A percentile compares a stretch with the other conserved stretches of the same genome.
Evolutionary conservation across 2,797 vertebrate species (phyloP).

Genomic region (Enteromius mattozi): DNA sequence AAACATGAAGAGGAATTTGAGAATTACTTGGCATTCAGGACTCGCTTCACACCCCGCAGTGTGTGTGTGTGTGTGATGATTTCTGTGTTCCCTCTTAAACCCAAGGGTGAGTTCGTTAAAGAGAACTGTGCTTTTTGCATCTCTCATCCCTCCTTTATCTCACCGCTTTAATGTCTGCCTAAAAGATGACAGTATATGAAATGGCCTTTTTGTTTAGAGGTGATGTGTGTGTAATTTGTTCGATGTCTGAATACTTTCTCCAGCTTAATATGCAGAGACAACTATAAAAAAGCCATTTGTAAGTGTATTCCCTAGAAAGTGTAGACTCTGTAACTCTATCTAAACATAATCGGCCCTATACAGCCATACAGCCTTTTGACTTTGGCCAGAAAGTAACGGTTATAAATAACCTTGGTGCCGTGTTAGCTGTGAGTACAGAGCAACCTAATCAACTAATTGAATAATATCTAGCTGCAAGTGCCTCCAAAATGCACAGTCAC

Average conservation of each 20-base stretch:
- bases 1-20: constrained; percentile 20
- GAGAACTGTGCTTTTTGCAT: constrained; percentile 45
- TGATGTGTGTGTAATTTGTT: background rate
- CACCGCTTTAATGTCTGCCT: constrained; percentile 31
- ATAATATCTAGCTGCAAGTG: background rate
- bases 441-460: constrained; percentile 8
- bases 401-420: background rate
- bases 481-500: constrained; percentile 37
- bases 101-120: constrained; percentile 52
- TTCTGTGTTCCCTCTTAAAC: constrained; percentile 30
- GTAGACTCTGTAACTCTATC: background rate
- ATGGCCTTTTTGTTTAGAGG: background rate
- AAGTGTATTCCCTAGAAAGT: background rate
- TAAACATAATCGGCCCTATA: background rate
- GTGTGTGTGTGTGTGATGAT: constrained; percentile 34
- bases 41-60: background rate
- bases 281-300: constrained; percentile 3
- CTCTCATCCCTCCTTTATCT: constrained; percentile 38
- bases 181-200: constrained; percentile 33
- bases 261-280: constrained; percentile 5
- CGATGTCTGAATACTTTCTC: background rate
- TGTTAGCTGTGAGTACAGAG: background rate
- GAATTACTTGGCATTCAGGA: constrained; percentile 45
- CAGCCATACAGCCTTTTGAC: background rate
- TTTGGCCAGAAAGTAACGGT: background rate